These are phyloP conservation scores for Centropyge bicolor DNA, from an alignment of 2,797 vertebrate species.

Conservation along the genomic window DNA sequence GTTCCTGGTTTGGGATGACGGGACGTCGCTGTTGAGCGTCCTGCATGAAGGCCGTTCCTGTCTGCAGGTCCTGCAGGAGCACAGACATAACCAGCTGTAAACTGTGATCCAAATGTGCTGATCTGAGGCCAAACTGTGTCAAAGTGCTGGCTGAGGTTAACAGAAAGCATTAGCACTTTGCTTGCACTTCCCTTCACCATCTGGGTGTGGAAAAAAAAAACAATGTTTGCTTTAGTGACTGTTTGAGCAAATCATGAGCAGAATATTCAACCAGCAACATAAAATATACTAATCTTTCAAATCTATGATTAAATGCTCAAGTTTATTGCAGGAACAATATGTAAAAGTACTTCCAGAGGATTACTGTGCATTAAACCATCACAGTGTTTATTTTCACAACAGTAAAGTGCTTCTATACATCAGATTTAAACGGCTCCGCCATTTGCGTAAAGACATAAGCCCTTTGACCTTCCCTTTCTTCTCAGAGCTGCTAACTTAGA, in stretches of 20 bases:
- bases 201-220: conserved; percentile 28
- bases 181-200: conserved; percentile 17
- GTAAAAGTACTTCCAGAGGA: conserved; percentile 55
- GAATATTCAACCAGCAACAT: conserved; percentile 3
- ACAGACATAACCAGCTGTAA: neutral
- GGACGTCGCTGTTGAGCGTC: conserved; percentile 12
- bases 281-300: conserved; percentile 44
- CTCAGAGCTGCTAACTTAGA: conserved; percentile 23
- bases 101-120: neutral
- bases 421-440: conserved; percentile 29
- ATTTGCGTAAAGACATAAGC: conserved; percentile 48
- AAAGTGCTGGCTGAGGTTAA: conserved; percentile 8
- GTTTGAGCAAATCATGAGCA: conserved; percentile 15
- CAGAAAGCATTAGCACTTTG: conserved; percentile 10
- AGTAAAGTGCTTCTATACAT: conserved; percentile 47
- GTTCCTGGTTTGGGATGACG: conserved; percentile 44
- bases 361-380: conserved; percentile 60
- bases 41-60: conserved; percentile 14
- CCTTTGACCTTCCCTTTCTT: conserved; percentile 50
- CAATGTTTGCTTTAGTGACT: conserved; percentile 34
- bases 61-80: conserved; percentile 53
- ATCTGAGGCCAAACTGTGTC: conserved; percentile 12
- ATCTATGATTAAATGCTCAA: conserved; percentile 42
- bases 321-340: conserved; percentile 58
- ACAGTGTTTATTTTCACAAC: conserved; percentile 40